Evolutionary conservation across 2,888 invertebrate species (phyloP), one percentile per base, ranked within the genome.

Genomic region (Hedya salicella): DNA sequence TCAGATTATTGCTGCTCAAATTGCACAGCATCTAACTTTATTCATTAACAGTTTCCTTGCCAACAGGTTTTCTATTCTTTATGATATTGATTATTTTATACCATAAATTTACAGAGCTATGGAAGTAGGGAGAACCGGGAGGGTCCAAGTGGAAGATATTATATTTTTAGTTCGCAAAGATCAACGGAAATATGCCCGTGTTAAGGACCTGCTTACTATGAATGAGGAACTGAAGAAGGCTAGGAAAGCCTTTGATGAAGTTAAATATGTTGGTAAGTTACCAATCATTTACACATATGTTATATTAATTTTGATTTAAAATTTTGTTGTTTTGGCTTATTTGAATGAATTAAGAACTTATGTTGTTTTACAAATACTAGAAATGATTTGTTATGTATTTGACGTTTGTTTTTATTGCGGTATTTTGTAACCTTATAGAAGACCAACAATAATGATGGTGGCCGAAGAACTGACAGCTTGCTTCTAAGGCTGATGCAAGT

Each of bases 161-260:
- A 97, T 99, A 77, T 99, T 95, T 81, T 89, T 98, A 79, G 99
- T 99, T 0, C 94, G 99, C 44, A 99, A 99, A 91, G 99, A 99
- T 91, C 94, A 95, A 39, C 94, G 99, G 72, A 99, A 99, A 87
- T 99, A 98, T 92, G 98, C 99, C 1, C 94, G 99, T 76, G 99
- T 99, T 0, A 98, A 98, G 92, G 99, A 99, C 88, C 92, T 99
- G 39, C 91, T 99, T 0, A 97, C 97, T 48, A 99, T 99, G 99
- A 99, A 99, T 88, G 99, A 99, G 89, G 99, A 99, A 89, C 92
- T 99, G 54, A 98, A 99, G 91, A 97, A 98, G 89, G 99, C 99
- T 13, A 94, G 99, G 75, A 99, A 99, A 93, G 99, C 99, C 69
- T 99, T 99, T 91, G 99, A 99, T 93, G 99, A 98, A 94, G 97